Evolutionary conservation across 2,113 vertebrate genomes (phyloP).

Genomic region (Sprattus sprattus): DNA sequence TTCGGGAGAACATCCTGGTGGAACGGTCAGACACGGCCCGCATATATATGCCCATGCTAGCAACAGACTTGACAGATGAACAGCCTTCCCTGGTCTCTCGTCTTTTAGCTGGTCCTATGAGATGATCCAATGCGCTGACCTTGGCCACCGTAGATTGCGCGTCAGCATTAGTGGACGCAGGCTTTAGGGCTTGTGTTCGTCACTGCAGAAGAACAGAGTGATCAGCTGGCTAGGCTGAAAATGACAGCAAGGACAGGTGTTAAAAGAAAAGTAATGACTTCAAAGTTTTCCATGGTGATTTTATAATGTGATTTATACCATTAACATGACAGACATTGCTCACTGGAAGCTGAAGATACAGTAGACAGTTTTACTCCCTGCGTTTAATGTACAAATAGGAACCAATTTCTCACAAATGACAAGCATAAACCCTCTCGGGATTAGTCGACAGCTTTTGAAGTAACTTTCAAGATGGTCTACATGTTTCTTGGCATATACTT

Average conservation of each 20-base stretch:
- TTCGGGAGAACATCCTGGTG: background rate
- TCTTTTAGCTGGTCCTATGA: background rate
- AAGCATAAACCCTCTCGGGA: background rate
- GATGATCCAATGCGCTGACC: background rate
- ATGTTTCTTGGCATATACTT: too few relatives aligned
- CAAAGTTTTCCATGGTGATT: background rate
- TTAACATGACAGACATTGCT: background rate
- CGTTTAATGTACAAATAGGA: background rate
- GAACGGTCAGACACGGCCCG: background rate
- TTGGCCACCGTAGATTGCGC: background rate
- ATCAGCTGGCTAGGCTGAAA: background rate
- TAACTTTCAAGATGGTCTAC: background rate
- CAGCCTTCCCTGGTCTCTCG: background rate
- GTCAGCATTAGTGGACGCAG: background rate
- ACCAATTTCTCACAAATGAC: background rate
- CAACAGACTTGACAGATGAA: background rate
- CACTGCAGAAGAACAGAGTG: background rate
- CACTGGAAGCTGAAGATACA: background rate
- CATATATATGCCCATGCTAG: background rate
- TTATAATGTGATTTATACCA: background rate
- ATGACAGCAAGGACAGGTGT: background rate
- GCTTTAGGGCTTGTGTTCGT: background rate
- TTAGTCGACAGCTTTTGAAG: background rate
- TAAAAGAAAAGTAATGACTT: background rate
- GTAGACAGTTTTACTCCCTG: background rate